Percentiles rank a stretch among this genome's conserved stretches.
phyloP scores from a whole-genome alignment of 2,888 invertebrate species.

The Allygus modestus region DNA sequence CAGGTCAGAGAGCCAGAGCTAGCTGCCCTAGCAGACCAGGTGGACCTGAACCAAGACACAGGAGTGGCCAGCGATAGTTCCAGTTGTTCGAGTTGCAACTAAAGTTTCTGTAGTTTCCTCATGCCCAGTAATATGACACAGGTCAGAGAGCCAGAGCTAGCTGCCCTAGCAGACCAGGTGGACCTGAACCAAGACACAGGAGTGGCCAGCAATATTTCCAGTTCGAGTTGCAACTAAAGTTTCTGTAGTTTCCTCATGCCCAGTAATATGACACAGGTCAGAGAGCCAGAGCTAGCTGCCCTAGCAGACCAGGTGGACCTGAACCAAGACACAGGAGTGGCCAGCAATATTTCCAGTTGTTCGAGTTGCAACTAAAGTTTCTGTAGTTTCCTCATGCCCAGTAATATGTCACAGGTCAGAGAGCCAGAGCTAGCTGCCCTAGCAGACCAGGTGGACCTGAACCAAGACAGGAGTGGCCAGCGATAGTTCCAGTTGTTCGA shows the following conservation, averaged over 20 bases:
- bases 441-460: conserved; percentile 91
- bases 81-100: conserved; percentile 86
- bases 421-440: conserved; percentile 87
- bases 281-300: conserved; percentile 87
- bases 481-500: conserved; percentile 93
- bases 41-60: conserved; percentile 89
- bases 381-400: no score
- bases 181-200: conserved; percentile 93
- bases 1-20: conserved; percentile 86
- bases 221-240: conserved; percentile 85
- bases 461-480: conserved; percentile 92
- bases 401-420: conserved; percentile 80
- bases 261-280: conserved; percentile 77
- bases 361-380: conserved; percentile 83
- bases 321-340: conserved; percentile 91
- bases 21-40: conserved; percentile 86
- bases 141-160: conserved; percentile 87
- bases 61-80: conserved; percentile 97
- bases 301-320: conserved; percentile 91
- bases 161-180: conserved; percentile 87
- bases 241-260: no score
- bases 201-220: conserved; percentile 96
- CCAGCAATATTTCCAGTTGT: conserved; percentile 96
- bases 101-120: conserved; percentile 85
- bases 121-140: no score